phyloP scores from a whole-genome alignment of 2,797 vertebrate species.

The Zenarchopterus dispar region DNA sequence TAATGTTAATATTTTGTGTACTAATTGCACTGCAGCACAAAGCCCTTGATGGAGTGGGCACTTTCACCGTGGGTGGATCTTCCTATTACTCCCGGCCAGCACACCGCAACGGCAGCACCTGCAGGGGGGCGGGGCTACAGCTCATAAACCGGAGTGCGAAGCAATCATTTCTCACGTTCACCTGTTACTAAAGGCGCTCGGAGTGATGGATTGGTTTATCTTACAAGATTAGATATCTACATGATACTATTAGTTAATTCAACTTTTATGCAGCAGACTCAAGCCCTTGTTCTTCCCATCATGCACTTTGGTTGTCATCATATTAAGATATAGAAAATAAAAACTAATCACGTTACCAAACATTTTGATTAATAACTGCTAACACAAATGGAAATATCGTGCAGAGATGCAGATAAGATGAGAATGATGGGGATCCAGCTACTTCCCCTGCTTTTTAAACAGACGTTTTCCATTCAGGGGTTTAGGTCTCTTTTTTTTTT shows the following conservation, averaged over 20 bases:
- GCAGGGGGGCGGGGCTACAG: constrained; percentile 57
- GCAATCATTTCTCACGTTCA: constrained; percentile 65
- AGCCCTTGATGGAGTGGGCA: constrained; percentile 53
- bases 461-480: constrained; percentile 33
- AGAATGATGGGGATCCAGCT: too few relatives aligned
- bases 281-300: too few relatives aligned
- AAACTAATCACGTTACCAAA: too few relatives aligned
- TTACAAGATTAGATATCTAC: constrained; percentile 33
- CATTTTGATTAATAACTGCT: too few relatives aligned
- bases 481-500: neutral
- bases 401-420: too few relatives aligned
- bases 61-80: constrained; percentile 47
- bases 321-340: too few relatives aligned
- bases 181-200: constrained; percentile 72
- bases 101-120: constrained; percentile 30
- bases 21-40: constrained; percentile 58
- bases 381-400: too few relatives aligned
- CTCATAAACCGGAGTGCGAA: constrained; percentile 74
- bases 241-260: constrained; percentile 63
- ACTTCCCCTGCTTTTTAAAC: too few relatives aligned
- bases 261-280: constrained; percentile 58
- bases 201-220: constrained; percentile 74
- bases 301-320: too few relatives aligned
- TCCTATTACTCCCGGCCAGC: constrained; percentile 49
- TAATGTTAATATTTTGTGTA: constrained; percentile 66